Evolutionary conservation across 2,888 invertebrate genomes (phyloP).

Genomic region (Gerosis bhagava): DNA sequence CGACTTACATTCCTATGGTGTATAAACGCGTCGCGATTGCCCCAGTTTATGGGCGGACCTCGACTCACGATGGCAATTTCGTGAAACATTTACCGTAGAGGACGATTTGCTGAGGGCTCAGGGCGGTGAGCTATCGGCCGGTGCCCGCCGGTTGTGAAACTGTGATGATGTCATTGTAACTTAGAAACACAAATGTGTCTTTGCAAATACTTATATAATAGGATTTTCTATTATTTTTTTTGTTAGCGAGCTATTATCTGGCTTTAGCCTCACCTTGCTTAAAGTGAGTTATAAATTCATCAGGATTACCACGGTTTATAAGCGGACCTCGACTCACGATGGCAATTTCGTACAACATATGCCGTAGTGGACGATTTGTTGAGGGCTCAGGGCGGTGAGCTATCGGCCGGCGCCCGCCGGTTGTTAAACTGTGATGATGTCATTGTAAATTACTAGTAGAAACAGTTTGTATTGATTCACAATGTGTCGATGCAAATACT

Average conservation of each 20-base stretch:
- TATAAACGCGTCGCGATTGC: slow-evolving; percentile 66
- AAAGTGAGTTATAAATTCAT: slow-evolving; percentile 73
- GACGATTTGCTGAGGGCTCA: slow-evolving; percentile 61
- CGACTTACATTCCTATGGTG: slow-evolving; percentile 59
- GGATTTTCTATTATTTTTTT: too few species aligned
- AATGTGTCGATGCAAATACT: too few species aligned
- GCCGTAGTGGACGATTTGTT: slow-evolving; percentile 58
- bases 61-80: slow-evolving; percentile 77
- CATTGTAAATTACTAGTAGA: slow-evolving; percentile 55
- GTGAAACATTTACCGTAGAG: slow-evolving; percentile 60
- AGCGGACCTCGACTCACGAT: slow-evolving; percentile 70
- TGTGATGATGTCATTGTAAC: slow-evolving; percentile 55
- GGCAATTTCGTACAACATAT: slow-evolving; percentile 74
- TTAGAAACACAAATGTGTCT: too few species aligned
- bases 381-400: slow-evolving; percentile 55
- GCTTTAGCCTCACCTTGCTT: too few species aligned
- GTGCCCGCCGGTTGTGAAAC: slow-evolving; percentile 33
- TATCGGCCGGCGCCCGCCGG: too few species aligned
- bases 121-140: slow-evolving; percentile 62
- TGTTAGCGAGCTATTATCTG: too few species aligned
- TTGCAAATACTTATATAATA: too few species aligned
- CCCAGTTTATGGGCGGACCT: slow-evolving; percentile 66
- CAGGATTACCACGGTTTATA: slow-evolving; percentile 65
- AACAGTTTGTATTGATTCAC: too few species aligned
- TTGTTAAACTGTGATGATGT: slow-evolving; percentile 41